Evolutionary conservation across 1,140 invertebrate genomes (phyloP).

Genomic region (Cardiocondyla obscurior): DNA sequence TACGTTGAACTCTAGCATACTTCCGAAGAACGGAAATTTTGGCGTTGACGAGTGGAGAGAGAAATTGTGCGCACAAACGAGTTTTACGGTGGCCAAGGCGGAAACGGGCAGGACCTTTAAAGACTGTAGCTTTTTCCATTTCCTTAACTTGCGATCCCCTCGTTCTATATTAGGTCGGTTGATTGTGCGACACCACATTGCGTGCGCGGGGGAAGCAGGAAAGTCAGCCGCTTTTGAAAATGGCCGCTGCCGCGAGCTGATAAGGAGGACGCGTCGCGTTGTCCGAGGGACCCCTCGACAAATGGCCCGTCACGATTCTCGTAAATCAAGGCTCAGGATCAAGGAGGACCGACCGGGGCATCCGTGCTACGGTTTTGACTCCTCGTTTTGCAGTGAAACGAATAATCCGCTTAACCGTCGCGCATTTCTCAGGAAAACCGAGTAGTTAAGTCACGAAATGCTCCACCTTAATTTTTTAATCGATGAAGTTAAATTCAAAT

Average conservation of each 20-base stretch:
- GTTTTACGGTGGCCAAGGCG: not conserved
- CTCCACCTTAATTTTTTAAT: not conserved
- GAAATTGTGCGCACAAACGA: conserved; percentile 14
- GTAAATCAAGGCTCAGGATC: conserved; percentile 80
- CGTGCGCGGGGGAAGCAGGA: conserved; percentile 3
- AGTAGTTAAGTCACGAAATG: conserved; percentile 12
- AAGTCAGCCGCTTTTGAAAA: conserved; percentile 76
- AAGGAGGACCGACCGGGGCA: conserved; percentile 51
- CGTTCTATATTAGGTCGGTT: conserved; percentile 46
- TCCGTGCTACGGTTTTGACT: conserved; percentile 51
- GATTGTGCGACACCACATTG: conserved; percentile 46
- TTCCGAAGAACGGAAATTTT: conserved; percentile 16
- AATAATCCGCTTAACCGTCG: conserved; percentile 68
- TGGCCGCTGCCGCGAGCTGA: conserved; percentile 79
- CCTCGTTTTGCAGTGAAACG: conserved; percentile 58
- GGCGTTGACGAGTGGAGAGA: not conserved
- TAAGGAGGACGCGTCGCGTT: conserved; percentile 74
- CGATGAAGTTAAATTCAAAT: not conserved
- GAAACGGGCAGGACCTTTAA: conserved; percentile 3
- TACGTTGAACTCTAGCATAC: not conserved
- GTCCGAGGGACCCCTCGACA: conserved; percentile 80
- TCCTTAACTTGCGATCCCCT: conserved; percentile 43
- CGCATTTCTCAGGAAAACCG: conserved; percentile 31
- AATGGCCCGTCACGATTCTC: conserved; percentile 83
- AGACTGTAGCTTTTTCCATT: conserved; percentile 54